These are phyloP conservation scores for Australoheros facetus DNA, from an alignment of 2,797 vertebrate genomes.

Conservation along the genomic window DNA sequence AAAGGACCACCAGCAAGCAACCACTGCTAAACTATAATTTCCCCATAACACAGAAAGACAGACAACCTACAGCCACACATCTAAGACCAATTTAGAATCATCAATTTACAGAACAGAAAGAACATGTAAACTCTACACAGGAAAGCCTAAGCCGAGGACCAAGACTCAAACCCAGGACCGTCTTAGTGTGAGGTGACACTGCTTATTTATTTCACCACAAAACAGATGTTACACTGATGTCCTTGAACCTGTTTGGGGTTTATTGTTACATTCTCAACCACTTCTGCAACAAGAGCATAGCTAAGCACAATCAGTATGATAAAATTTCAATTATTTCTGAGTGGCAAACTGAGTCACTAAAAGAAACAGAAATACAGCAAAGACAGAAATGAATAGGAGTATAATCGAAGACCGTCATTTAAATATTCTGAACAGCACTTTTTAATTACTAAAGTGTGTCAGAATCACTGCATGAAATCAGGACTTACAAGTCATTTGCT, in stretches of 20 bases:
- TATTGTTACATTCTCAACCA: neutral
- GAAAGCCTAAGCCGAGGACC: neutral
- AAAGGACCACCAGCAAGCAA: neutral
- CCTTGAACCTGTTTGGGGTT: no score
- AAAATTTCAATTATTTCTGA: neutral
- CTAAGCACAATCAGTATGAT: neutral
- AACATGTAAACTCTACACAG: neutral
- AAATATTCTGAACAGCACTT: slow-evolving; percentile 14
- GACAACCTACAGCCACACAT: neutral
- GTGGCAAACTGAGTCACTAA: neutral
- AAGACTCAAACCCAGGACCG: neutral
- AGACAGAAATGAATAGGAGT: neutral
- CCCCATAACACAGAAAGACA: neutral
- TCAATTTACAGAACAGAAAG: neutral
- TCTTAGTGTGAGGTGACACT: no score
- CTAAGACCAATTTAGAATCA: neutral
- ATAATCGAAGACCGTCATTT: slow-evolving; percentile 23
- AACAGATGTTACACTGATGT: no score
- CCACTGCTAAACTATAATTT: neutral
- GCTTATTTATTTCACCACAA: no score
- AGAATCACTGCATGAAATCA: slow-evolving; percentile 29
- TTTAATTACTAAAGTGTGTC: slow-evolving; percentile 13
- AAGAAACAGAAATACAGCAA: neutral
- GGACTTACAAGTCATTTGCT: slow-evolving; percentile 9
- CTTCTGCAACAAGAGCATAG: neutral